Base-by-base conservation (phyloP, 1,140 invertebrate species). In the Procambarus virginalis region DNA sequence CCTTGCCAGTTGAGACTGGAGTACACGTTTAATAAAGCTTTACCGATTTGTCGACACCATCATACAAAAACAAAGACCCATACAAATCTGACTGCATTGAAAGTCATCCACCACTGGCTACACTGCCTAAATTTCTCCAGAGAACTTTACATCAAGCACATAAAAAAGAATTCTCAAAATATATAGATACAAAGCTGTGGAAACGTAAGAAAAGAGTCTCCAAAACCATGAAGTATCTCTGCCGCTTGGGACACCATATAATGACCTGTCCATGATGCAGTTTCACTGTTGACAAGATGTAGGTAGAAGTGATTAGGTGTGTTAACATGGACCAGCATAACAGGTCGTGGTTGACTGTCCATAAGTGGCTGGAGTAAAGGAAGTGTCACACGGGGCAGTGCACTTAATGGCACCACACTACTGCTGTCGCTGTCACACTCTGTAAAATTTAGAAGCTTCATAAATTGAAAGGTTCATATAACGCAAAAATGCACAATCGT, bases 231-330 rank as follows among this genome's bases (percentile, higher is more conserved):
- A 9, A 34, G 34, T 34, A 34, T 58, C 12, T 58, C 55, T 58
- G 12, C 12, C 6, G 55, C 12, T 58, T 58, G 12, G 12, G 55
- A 9, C 6, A 58, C 6, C 6, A 10, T 4, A 12, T 14, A 78
- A 20, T 49, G 1, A 78, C 76, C 49, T 9, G 3, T 78, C 46
- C 46, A 78, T 49, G 76, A 45, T 17, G 46, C 45, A 12, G 58
- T 82, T 46, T 64, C 80, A 48, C 48, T 45, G 34, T 48, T 64
- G n/a, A 60, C 45, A 68, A 82, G 58, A 68, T 68, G 34, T 34
- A 82, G 9, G 45, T 82, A 82, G 51, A 82, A 82, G 46, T 82
- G 80, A 20, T 9, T 48, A 48, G 80, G 80, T 68, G 45, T 45
- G 12, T 68, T 49, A 8, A 68, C 58, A 68, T 68, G 34, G 0